Percentiles rank a stretch among this genome's conserved stretches.
These are phyloP conservation scores for Agonopterix heracliana DNA, from an alignment of 2,888 invertebrate genomes.

Conservation along the genomic window DNA sequence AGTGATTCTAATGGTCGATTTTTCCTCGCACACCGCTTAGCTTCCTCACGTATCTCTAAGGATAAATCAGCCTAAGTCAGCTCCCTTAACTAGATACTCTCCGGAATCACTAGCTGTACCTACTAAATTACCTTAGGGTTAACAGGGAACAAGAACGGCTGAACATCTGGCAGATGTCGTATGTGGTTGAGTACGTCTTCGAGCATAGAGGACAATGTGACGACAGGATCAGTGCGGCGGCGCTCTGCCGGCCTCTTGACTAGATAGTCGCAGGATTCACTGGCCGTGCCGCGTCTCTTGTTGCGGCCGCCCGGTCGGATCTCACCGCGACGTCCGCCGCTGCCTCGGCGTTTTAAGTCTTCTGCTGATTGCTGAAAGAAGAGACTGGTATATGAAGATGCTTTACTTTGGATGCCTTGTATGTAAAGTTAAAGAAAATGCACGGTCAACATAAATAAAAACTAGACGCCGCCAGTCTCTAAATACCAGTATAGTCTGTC, in stretches of 20 bases:
- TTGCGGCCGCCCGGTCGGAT: slow-evolving; percentile 47
- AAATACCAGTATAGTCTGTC: too few species aligned
- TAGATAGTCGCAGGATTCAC: slow-evolving; percentile 85
- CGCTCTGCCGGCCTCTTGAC: slow-evolving; percentile 92
- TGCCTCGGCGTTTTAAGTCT: slow-evolving; percentile 85
- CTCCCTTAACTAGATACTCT: too few species aligned
- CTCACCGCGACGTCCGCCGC: slow-evolving; percentile 84
- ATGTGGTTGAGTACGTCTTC: slow-evolving; percentile 95
- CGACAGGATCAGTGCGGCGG: slow-evolving; percentile 95
- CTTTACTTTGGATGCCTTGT: background rate
- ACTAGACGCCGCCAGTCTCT: too few species aligned
- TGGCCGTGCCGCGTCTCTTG: slow-evolving; percentile 48
- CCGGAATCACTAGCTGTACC: too few species aligned
- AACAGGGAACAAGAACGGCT: slow-evolving; percentile 95
- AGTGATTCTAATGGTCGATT: too few species aligned
- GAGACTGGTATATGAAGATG: background rate
- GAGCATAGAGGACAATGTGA: slow-evolving; percentile 92
- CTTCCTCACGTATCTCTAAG: too few species aligned
- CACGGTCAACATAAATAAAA: too few species aligned
- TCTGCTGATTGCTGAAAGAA: slow-evolving; percentile 83
- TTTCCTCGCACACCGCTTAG: too few species aligned
- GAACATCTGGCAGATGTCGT: slow-evolving; percentile 92
- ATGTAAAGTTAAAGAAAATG: too few species aligned
- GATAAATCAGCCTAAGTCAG: too few species aligned
- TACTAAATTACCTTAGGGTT: slow-evolving; percentile 83